Evolutionary conservation across 2,797 vertebrate species (phyloP).

Genomic region (Ctenochaetus hawaiiensis): DNA sequence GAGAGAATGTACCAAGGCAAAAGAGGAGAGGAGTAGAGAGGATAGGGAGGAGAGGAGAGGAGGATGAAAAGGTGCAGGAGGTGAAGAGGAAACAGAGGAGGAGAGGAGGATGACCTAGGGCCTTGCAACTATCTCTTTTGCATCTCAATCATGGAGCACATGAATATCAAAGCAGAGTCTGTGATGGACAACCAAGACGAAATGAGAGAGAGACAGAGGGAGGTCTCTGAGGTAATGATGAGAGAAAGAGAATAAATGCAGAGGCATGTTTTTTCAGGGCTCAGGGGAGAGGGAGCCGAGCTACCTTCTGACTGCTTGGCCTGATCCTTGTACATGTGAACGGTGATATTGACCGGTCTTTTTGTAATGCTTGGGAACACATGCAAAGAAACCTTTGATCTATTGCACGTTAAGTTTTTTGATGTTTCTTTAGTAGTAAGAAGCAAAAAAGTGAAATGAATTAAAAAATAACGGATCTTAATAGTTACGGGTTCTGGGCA

Average conservation of each 20-base stretch:
- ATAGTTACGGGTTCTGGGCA: too few species aligned
- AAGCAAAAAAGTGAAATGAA: not conserved
- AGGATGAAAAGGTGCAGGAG: conserved; percentile 12
- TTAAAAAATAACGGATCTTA: too few species aligned
- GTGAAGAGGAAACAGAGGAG: conserved; percentile 54
- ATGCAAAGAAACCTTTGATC: conserved; percentile 42
- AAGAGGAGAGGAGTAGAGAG: not conserved
- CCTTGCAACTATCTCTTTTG: conserved; percentile 59
- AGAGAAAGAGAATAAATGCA: conserved; percentile 70
- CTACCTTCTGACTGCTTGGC: conserved; percentile 53
- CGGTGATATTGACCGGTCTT: conserved; percentile 18
- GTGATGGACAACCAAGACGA: conserved; percentile 73
- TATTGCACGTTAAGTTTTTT: conserved; percentile 15
- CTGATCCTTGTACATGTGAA: conserved; percentile 59
- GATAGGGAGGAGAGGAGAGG: not conserved
- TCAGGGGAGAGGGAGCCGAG: conserved; percentile 61
- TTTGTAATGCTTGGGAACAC: conserved; percentile 19
- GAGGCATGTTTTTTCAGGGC: conserved; percentile 72
- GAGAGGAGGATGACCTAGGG: conserved; percentile 66
- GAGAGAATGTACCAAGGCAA: conserved; percentile 11
- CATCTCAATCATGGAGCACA: conserved; percentile 71
- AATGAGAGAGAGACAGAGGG: conserved; percentile 42
- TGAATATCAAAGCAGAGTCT: conserved; percentile 83
- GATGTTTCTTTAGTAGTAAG: conserved; percentile 17
- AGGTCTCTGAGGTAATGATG: conserved; percentile 70